Conservation (phyloP, 2,797 vertebrate species). For the Ispidina lecontei region DNA sequence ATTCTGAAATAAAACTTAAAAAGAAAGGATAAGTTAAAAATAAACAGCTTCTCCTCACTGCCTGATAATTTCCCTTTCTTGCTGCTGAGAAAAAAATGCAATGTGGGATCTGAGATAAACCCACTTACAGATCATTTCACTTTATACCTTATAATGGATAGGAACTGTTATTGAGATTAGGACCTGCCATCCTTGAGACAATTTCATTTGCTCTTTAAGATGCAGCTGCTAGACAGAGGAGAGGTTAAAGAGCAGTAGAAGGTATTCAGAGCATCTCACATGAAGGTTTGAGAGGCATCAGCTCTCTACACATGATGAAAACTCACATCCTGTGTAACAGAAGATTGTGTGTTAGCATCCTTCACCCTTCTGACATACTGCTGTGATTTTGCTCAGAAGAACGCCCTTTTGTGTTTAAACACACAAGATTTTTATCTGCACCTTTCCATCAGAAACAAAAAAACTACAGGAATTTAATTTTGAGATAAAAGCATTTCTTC, state of each 20-base stretch:
- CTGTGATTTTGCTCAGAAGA: constrained; percentile 20
- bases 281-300: constrained; percentile 22
- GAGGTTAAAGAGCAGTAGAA: constrained; percentile 35
- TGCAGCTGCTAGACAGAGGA: constrained; percentile 25
- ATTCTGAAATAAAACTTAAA: constrained; percentile 39
- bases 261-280: not conserved
- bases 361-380: not conserved
- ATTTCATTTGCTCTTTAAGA: constrained; percentile 16
- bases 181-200: constrained; percentile 5
- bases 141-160: constrained; percentile 39
- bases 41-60: constrained; percentile 48
- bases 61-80: constrained; percentile 56
- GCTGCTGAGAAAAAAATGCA: constrained; percentile 29
- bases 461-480: not conserved
- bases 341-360: not conserved
- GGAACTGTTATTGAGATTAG: constrained; percentile 43
- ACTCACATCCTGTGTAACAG: not conserved
- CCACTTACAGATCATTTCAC: constrained; percentile 55
- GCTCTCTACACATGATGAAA: not conserved
- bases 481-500: constrained; percentile 5
- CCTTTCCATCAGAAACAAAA: not conserved
- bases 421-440: not conserved
- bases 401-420: not conserved
- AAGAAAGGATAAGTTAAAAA: constrained; percentile 65
- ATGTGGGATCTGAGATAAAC: constrained; percentile 60